A percentile compares a stretch with the other conserved stretches of the same genome.
These are phyloP conservation scores for Maconellicoccus hirsutus DNA, from an alignment of 1,140 invertebrate genomes.

Conservation along the genomic window DNA sequence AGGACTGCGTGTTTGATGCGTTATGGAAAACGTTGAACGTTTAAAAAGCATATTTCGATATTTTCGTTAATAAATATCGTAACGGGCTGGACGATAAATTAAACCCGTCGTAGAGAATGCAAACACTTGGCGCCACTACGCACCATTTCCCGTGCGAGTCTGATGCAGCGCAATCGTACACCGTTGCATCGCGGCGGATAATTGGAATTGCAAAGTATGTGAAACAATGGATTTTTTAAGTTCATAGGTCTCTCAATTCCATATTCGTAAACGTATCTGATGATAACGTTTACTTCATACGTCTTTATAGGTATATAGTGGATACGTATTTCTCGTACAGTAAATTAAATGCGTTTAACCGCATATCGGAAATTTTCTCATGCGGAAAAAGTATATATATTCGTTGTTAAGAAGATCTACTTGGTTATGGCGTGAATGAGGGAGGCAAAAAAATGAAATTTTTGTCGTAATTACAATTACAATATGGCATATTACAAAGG, in stretches of 20 bases:
- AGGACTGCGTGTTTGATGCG: no score
- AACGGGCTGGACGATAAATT: neutral
- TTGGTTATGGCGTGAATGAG: no score
- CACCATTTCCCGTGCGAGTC: constrained; percentile 19
- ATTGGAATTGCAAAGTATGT: constrained; percentile 20
- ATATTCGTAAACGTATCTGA: constrained; percentile 20
- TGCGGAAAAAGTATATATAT: neutral
- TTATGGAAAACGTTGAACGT: no score
- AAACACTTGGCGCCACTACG: constrained; percentile 19
- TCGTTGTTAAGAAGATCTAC: no score
- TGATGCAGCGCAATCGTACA: constrained; percentile 4
- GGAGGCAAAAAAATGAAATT: no score
- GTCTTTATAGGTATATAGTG: constrained; percentile 11
- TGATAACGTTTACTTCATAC: constrained; percentile 16
- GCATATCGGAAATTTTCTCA: neutral
- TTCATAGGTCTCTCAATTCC: constrained; percentile 18
- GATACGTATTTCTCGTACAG: neutral
- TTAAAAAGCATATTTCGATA: no score
- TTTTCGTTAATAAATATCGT: no score
- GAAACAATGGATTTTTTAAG: constrained; percentile 18
- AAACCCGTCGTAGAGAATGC: constrained; percentile 14
- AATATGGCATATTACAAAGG: no score
- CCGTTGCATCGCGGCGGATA: constrained; percentile 10
- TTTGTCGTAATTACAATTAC: no score
- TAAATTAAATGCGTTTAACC: neutral